Evolutionary conservation across 2,797 vertebrate species (phyloP).

Genomic region (Micromesistius poutassou): DNA sequence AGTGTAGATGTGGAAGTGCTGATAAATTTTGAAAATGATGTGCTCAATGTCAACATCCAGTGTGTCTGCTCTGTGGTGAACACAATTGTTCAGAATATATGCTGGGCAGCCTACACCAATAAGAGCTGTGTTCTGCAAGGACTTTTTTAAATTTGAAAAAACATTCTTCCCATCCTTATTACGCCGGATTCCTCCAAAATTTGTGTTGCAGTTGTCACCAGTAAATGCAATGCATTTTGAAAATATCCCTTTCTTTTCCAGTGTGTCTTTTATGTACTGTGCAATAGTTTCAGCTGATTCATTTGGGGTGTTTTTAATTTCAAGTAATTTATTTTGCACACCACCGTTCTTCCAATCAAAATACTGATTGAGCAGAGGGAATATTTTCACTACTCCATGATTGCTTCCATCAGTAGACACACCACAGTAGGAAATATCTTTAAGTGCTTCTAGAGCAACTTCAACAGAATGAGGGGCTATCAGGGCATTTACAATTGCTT

Average conservation of each 20-base stretch:
- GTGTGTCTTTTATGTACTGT: conserved; percentile 7
- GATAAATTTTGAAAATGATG: conserved; percentile 38
- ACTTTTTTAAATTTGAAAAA: conserved; percentile 9
- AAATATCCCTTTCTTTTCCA: conserved; percentile 19
- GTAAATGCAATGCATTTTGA: conserved; percentile 27
- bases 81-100: conserved; percentile 31
- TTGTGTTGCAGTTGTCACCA: conserved; percentile 25
- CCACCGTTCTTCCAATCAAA: neutral
- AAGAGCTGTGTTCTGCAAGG: neutral
- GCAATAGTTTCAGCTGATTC: neutral
- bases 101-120: neutral
- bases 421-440: neutral
- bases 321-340: neutral
- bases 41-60: conserved; percentile 39
- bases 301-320: conserved; percentile 2
- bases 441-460: neutral
- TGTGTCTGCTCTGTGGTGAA: conserved; percentile 32
- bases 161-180: neutral
- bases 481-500: neutral
- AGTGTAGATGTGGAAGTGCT: conserved; percentile 35
- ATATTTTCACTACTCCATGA: neutral
- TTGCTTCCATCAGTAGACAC: conserved; percentile 1
- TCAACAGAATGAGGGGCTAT: neutral
- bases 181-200: conserved; percentile 13
- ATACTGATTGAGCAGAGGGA: neutral